phyloP scores from a whole-genome alignment of 2,113 vertebrate genomes.

The Sapayoa aenigma region DNA sequence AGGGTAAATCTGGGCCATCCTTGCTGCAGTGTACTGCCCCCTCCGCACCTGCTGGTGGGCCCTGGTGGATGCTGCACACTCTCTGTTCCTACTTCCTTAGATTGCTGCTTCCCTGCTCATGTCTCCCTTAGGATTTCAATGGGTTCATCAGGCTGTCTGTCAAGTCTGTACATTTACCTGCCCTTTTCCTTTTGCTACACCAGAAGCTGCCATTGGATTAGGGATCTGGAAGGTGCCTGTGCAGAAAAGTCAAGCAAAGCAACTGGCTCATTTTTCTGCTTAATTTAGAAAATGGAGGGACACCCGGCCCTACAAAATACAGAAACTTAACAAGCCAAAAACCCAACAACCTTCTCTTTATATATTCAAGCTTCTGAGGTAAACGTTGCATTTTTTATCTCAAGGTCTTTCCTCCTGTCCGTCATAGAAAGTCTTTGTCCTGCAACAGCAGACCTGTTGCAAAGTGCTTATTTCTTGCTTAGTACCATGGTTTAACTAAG shows the following conservation, averaged over 20 bases:
- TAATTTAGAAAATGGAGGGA: background rate
- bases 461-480: background rate
- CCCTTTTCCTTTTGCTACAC: background rate
- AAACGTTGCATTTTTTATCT: background rate
- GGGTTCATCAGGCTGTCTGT: background rate
- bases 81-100: background rate
- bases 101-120: background rate
- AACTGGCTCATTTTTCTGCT: background rate
- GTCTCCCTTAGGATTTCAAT: background rate
- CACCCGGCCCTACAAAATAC: fast-evolving
- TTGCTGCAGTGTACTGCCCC: background rate
- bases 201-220: background rate
- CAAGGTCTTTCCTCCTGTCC: background rate
- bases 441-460: background rate
- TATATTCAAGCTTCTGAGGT: background rate
- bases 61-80: fast-evolving
- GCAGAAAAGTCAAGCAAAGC: background rate
- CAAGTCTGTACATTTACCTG: background rate
- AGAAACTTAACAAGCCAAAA: background rate
- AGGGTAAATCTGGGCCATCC: too few relatives aligned
- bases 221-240: background rate
- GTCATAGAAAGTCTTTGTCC: background rate
- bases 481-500: background rate
- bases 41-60: background rate
- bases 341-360: background rate